Evolutionary conservation across 2,888 invertebrate species (phyloP).

Genomic region (Mesorhabditis belari): DNA sequence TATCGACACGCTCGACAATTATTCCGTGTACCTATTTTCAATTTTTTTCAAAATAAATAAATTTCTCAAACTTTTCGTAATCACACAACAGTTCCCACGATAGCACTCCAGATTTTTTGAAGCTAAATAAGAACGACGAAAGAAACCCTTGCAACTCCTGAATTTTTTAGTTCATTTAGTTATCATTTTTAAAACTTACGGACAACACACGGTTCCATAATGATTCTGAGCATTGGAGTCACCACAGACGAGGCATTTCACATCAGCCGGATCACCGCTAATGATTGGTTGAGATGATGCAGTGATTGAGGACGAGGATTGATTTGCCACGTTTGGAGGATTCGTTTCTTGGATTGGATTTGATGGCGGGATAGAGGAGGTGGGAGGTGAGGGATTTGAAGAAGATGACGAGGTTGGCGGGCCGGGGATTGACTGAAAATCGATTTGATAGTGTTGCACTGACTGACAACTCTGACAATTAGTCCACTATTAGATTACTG

Average conservation of each 20-base stretch:
- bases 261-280: not conserved
- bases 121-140: constrained; percentile 21
- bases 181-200: constrained; percentile 14
- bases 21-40: constrained; percentile 18
- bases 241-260: constrained; percentile 19
- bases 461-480: too few relatives aligned
- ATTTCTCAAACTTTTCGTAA: constrained; percentile 7
- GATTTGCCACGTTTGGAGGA: not conserved
- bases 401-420: not conserved
- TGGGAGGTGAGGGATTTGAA: not conserved
- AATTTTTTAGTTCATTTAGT: not conserved
- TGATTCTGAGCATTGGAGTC: constrained; percentile 21
- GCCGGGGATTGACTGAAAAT: not conserved
- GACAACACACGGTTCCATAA: constrained; percentile 26
- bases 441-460: too few relatives aligned
- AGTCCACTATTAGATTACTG: too few relatives aligned
- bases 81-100: constrained; percentile 21
- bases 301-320: too few relatives aligned
- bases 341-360: too few relatives aligned
- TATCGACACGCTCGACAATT: constrained; percentile 25
- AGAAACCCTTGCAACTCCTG: constrained; percentile 29
- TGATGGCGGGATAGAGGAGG: not conserved
- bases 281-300: too few relatives aligned
- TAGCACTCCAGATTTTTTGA: constrained; percentile 23
- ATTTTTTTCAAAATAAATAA: too few relatives aligned